These are phyloP conservation scores for Ctenomys sociabilis DNA, from an alignment of 2,113 vertebrate species.

Conservation along the genomic window DNA sequence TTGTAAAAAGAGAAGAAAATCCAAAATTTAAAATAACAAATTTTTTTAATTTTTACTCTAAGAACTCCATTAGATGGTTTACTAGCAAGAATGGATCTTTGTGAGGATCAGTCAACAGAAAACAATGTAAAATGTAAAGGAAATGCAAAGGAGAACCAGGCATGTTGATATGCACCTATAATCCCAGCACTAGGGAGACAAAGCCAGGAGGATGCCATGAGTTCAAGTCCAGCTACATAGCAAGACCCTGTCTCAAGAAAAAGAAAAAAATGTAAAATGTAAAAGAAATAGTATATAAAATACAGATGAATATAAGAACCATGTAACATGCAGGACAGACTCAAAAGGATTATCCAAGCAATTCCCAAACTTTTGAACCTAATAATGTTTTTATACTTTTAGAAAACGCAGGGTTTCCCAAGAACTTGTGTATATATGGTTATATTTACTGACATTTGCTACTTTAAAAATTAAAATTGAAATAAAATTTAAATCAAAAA, in stretches of 20 bases:
- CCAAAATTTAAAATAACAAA: not conserved
- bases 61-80: not conserved
- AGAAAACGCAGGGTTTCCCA: not conserved
- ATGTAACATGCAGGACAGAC: not conserved
- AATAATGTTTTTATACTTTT: not conserved
- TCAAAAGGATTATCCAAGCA: not conserved
- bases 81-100: not conserved
- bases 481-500: not conserved
- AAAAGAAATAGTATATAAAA: not conserved
- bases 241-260: not conserved
- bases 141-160: not conserved
- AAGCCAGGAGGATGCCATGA: not conserved
- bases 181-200: not conserved
- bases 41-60: not conserved
- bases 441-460: conserved; percentile 20
- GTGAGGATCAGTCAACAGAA: not conserved
- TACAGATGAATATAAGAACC: not conserved
- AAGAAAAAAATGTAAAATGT: not conserved
- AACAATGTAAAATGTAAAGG: conserved; percentile 3
- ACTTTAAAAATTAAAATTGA: conserved; percentile 14
- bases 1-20: conserved; percentile 25
- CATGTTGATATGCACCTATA: not conserved
- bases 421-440: not conserved
- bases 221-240: not conserved
- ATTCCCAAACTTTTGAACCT: not conserved